A percentile compares a stretch with the other conserved stretches of the same genome.
phyloP scores from a whole-genome alignment of 2,113 vertebrate genomes.

The Mesembrinibis cayennensis region DNA sequence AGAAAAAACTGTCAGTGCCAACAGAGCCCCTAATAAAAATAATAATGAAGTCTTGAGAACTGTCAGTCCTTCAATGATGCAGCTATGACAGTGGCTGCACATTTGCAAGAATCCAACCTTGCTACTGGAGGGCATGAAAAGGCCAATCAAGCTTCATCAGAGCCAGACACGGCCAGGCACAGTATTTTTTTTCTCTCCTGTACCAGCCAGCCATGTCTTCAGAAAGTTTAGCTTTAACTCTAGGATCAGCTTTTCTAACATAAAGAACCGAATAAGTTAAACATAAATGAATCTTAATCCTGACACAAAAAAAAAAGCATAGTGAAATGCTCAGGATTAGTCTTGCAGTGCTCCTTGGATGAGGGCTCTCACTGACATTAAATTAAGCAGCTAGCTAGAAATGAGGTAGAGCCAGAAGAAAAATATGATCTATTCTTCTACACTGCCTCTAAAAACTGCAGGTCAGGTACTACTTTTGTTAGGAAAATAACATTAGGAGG shows the following conservation, averaged over 20 bases:
- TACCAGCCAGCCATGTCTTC: not conserved
- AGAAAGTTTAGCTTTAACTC: not conserved
- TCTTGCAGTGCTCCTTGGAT: conserved; percentile 8
- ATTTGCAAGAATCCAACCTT: not conserved
- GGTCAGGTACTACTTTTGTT: conserved; percentile 66
- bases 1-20: conserved; percentile 40
- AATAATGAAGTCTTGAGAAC: conserved; percentile 52
- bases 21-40: conserved; percentile 45
- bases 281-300: conserved; percentile 51
- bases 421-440: conserved; percentile 57
- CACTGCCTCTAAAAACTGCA: conserved; percentile 33
- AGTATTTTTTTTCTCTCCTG: not conserved
- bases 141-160: not conserved
- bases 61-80: conserved; percentile 28
- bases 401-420: conserved; percentile 42
- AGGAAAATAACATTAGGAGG: conserved; percentile 72
- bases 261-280: not conserved
- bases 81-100: not conserved
- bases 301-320: not conserved
- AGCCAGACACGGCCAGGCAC: not conserved
- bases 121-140: not conserved
- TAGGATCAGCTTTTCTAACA: conserved; percentile 23
- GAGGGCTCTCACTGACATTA: conserved; percentile 60
- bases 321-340: conserved; percentile 31
- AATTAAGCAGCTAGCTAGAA: conserved; percentile 56